Conservation (phyloP, 2,888 invertebrate species). For the Sesia bembeciformis region DNA sequence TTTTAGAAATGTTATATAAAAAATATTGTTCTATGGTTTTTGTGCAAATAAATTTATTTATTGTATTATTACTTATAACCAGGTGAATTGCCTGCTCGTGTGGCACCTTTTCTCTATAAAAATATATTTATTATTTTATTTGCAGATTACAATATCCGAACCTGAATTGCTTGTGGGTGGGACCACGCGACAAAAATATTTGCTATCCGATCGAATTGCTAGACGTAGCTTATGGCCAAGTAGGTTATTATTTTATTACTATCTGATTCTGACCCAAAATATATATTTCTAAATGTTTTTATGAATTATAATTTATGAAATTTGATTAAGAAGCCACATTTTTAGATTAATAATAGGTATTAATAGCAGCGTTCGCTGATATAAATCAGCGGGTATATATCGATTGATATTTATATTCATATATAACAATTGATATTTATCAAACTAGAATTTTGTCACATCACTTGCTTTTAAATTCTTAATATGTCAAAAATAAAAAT, state of each 20-base stretch:
- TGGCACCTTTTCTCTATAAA: background rate
- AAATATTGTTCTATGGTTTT: background rate
- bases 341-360: too few species aligned
- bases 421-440: too few species aligned
- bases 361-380: too few species aligned
- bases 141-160: constrained; percentile 73
- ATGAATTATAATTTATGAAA: too few species aligned
- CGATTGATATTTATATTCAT: too few species aligned
- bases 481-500: too few species aligned
- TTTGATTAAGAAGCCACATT: too few species aligned
- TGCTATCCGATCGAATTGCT: constrained; percentile 90
- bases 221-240: constrained; percentile 85
- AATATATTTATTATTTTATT: background rate
- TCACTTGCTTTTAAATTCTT: too few species aligned
- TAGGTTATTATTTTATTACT: constrained; percentile 12
- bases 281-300: too few species aligned
- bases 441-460: too few species aligned
- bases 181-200: constrained; percentile 77
- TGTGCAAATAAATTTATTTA: background rate
- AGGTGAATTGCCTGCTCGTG: background rate
- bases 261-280: too few species aligned
- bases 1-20: background rate
- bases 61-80: background rate
- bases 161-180: constrained; percentile 91
- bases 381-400: too few species aligned